Conservation (phyloP, 2,113 vertebrate genomes). For the Lepus americanus region DNA sequence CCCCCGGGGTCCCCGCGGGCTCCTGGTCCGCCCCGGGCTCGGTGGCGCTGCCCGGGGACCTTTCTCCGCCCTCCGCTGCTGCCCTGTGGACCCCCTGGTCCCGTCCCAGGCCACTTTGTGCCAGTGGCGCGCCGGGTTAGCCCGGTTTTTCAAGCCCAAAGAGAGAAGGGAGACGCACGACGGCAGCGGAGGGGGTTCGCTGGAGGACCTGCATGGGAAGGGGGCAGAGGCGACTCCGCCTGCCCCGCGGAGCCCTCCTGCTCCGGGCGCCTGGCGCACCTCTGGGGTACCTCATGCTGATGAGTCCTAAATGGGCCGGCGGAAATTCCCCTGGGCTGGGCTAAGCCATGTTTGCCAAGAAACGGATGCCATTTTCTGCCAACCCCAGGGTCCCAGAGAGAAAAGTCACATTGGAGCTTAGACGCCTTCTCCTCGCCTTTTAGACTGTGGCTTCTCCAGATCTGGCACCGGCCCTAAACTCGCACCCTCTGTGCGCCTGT, state of each 20-base stretch:
- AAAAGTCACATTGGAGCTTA: neutral
- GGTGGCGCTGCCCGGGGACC: neutral
- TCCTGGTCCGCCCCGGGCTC: fast-evolving
- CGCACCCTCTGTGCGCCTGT: neutral
- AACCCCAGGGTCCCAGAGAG: neutral
- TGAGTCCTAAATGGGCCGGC: neutral
- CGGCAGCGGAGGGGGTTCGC: neutral
- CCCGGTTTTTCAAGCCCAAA: neutral
- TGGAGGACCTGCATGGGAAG: neutral
- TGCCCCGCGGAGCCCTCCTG: neutral
- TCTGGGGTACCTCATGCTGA: neutral
- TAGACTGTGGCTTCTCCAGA: neutral
- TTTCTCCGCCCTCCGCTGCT: neutral
- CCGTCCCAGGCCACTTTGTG: neutral
- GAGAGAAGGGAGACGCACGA: neutral
- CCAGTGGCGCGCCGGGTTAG: neutral
- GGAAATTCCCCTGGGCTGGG: constrained; percentile 28
- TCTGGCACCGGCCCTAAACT: neutral
- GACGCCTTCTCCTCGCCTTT: neutral
- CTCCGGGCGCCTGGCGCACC: neutral
- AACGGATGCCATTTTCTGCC: constrained; percentile 53
- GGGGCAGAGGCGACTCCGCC: neutral
- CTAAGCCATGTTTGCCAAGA: neutral
- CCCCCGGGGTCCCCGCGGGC: neutral
- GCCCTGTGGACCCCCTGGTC: neutral